Base-by-base conservation (phyloP, 2,888 invertebrate genomes). In the Dryococelus australis region DNA sequence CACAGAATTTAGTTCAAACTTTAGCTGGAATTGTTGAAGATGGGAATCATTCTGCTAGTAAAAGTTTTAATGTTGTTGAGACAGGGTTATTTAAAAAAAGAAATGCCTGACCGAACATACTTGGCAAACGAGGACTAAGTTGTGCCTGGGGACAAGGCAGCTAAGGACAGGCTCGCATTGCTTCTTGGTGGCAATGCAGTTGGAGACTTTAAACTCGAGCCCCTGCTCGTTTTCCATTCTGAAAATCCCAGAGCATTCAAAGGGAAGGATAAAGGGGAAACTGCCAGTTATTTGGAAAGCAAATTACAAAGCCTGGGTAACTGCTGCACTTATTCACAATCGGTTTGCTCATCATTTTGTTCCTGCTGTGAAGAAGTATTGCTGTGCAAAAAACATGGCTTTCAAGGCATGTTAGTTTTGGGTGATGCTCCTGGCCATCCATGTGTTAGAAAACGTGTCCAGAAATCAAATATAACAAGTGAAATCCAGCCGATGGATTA, bases 51-150 rank as follows among this genome's bases (percentile, higher is more conserved):
- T 65, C n/a, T 2, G 47, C 47, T 65, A 8, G 24, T 28, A 89
- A 87, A 87, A 86, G 89, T 35, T 89, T 89, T 86, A 89, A 88
- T 65, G 87, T 85, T 53, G 90, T 89, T 84, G 89, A 90, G 81
- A 90, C 89, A 9, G 90, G 90, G 10, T 86, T 90, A 43, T 91
- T 89, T 90, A 90, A 90, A 91, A 90, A 89, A 90, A 89, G 35
- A 4, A 90, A 90, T 91, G 90, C 90, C 91, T 43, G 90, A 89
- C 26, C 86, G 90, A 88, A 91, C 91, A 28, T 91, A 90, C 88
- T 88, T 91, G 43, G 88, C 91, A 16, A 90, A 91, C 88, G 89
- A 90, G 0, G 90, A 91, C 86, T 91, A 91, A 89, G 88, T 89
- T 88, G 88, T 90, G 89, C 89, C 90, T 87, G 90, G 90, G 27